phyloP scores from a whole-genome alignment of 2,888 invertebrate species.

The Ganaspis brasiliensis region DNA sequence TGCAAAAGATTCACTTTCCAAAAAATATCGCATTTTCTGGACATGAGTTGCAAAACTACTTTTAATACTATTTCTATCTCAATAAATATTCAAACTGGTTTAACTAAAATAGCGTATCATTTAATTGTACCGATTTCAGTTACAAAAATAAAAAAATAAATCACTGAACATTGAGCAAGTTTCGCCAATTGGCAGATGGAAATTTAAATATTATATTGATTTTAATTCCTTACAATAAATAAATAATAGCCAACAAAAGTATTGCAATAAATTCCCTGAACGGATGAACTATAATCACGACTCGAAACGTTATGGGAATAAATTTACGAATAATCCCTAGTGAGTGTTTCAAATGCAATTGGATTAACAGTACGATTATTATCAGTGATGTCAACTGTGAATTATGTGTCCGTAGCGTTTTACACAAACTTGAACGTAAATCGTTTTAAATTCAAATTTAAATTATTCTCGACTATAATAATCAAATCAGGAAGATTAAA shows the following conservation, averaged over 20 bases:
- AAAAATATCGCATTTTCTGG: too few species aligned
- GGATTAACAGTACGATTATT: conserved; percentile 44
- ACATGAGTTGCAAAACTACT: too few species aligned
- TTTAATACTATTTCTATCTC: too few species aligned
- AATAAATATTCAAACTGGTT: too few species aligned
- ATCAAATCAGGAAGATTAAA: conserved; percentile 35
- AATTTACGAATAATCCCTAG: conserved; percentile 36
- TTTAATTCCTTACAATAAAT: too few species aligned
- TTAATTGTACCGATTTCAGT: too few species aligned
- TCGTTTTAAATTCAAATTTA: conserved; percentile 13
- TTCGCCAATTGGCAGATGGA: too few species aligned
- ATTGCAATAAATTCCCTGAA: conserved; percentile 22
- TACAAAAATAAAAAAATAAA: too few species aligned
- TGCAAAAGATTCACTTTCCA: too few species aligned
- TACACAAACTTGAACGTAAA: conserved; percentile 27
- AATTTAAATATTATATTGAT: too few species aligned
- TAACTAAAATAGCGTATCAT: too few species aligned
- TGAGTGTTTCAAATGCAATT: conserved; percentile 41
- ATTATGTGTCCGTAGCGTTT: conserved; percentile 25
- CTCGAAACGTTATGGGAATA: conserved; percentile 37
- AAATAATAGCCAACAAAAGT: background rate
- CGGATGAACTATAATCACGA: conserved; percentile 24
- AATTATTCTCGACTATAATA: conserved; percentile 20
- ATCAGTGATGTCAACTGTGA: conserved; percentile 24
- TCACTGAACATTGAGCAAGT: too few species aligned